Conservation (phyloP, 2,888 invertebrate species). For the Hyles lineata region DNA sequence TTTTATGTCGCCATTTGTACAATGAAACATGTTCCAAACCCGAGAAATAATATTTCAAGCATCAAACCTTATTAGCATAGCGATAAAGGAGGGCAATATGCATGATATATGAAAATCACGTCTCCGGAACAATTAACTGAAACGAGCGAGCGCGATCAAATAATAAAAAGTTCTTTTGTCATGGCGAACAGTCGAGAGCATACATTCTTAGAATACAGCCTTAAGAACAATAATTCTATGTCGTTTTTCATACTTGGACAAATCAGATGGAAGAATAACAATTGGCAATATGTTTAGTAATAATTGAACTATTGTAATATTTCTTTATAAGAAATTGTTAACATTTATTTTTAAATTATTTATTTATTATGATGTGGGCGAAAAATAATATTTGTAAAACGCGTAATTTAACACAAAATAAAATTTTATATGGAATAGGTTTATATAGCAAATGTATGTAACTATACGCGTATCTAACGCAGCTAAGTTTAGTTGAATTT, state of each 20-base stretch:
- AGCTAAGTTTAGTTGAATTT: background rate
- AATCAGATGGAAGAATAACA: constrained; percentile 56
- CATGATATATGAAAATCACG: constrained; percentile 84
- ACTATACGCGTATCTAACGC: background rate
- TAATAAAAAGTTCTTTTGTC: constrained; percentile 81
- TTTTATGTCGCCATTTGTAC: constrained; percentile 36
- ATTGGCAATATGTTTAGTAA: constrained; percentile 66
- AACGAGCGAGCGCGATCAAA: constrained; percentile 80
- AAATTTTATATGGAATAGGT: no score
- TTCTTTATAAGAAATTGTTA: no score
- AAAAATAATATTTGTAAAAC: no score
- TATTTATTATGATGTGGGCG: no score
- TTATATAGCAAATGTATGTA: background rate
- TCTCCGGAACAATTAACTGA: constrained; percentile 79
- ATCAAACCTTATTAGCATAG: constrained; percentile 69
- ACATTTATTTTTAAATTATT: no score
- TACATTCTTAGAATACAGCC: constrained; percentile 69
- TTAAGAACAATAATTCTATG: constrained; percentile 63
- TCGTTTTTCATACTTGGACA: constrained; percentile 62
- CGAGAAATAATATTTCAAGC: constrained; percentile 30
- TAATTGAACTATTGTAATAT: constrained; percentile 42
- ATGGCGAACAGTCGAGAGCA: constrained; percentile 69
- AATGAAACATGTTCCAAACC: constrained; percentile 28
- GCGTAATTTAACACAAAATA: no score
- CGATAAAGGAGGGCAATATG: constrained; percentile 76